Evolutionary conservation across 1,140 invertebrate genomes (phyloP), one percentile per base, ranked within the genome.

Genomic region (Ips nitidus): DNA sequence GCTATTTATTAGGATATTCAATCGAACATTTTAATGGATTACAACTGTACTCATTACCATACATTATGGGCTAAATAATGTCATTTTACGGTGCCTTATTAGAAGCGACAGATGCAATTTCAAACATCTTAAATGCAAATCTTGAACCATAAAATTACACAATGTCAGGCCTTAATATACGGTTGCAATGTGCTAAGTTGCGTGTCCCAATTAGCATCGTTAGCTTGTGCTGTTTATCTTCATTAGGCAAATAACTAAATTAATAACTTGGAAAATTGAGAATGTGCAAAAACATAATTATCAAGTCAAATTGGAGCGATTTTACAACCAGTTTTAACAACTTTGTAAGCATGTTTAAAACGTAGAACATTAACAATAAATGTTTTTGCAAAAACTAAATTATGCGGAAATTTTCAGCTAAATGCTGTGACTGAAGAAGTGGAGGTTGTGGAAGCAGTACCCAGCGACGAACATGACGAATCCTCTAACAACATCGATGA

Each of bases 381-480:
- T 22, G 22, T 22, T 22, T 22, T 22, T 22, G 22, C 22, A 22
- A 22, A 22, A 22, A 22, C 22, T 22, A 22, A 22, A 22, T 22
- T 22, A 22, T 22, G 22, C 22, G 22, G 22, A 50, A 6, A 50
- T n/a, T 42, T 42, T 41, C 57, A 86, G 85, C 78, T 82, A 77
- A 77, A 79, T 64, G 69, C 83, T 79, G 72, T 81, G 74, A 80
- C 82, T n/a, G 87, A 88, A 76, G 87, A 89, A 71, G 85, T 87
- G 2, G 87, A 89, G 71, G 86, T 88, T 3, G 85, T 88, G 2
- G 86, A 89, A 77, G 84, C 86, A 4, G 82, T 88, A 45, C 77
- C 85, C 6, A 80, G 80, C 0, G 87, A 87, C 52, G 83, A 84
- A 64, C 77, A 77, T 1, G 85, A 86, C 60, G 85, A 84, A 69